These are phyloP conservation scores for Myocastor coypus DNA, from an alignment of 2,113 vertebrate genomes.

Conservation along the genomic window DNA sequence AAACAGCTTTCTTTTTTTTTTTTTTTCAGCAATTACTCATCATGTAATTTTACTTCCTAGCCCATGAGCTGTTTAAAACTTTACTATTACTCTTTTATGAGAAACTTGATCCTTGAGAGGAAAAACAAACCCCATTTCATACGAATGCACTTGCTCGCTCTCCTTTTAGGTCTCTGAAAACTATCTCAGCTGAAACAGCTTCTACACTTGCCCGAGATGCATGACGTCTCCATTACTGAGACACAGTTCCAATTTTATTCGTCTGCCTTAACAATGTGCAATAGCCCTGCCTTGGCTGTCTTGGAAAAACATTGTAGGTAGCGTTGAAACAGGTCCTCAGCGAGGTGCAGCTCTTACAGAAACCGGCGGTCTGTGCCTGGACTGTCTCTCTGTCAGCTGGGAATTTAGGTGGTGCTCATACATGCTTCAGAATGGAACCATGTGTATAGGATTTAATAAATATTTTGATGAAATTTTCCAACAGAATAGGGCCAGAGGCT, in stretches of 20 bases:
- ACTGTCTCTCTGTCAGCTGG: constrained; percentile 63
- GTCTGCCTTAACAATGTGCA: constrained; percentile 34
- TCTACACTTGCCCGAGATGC: constrained; percentile 2
- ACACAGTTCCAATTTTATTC: constrained; percentile 56
- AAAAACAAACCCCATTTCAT: background rate
- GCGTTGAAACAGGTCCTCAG: background rate
- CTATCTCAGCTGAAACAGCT: constrained; percentile 57
- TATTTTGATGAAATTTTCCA: constrained; percentile 76
- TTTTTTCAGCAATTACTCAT: constrained; percentile 36
- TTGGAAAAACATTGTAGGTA: constrained; percentile 65
- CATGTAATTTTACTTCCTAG: background rate
- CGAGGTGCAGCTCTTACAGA: constrained; percentile 12
- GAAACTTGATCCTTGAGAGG: constrained; percentile 34
- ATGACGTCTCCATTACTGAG: background rate
- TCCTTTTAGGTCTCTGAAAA: constrained; percentile 63
- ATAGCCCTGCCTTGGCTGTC: constrained; percentile 38
- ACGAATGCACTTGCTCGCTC: constrained; percentile 16
- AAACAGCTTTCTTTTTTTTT: constrained; percentile 38
- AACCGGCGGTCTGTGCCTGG: constrained; percentile 47
- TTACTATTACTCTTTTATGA: constrained; percentile 14
- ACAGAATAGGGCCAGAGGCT: constrained; percentile 41
- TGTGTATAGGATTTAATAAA: constrained; percentile 73
- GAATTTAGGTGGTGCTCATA: background rate
- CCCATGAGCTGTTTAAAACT: background rate
- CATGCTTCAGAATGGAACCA: constrained; percentile 66